These are phyloP conservation scores for Ateles fusciceps DNA, from an alignment of 2,797 vertebrate species.

Conservation along the genomic window DNA sequence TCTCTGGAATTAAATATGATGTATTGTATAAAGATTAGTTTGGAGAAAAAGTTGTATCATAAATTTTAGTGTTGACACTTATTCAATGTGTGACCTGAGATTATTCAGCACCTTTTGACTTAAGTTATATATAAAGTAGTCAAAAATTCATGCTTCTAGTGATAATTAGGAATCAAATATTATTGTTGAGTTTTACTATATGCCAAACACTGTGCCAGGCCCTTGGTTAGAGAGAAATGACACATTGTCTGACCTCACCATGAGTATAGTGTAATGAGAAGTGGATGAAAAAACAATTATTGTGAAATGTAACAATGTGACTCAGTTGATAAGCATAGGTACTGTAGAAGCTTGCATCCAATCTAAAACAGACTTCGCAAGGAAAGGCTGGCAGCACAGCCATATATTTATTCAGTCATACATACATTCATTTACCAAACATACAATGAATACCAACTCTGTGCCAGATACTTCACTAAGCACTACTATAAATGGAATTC, in stretches of 20 bases:
- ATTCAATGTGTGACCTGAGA: background rate
- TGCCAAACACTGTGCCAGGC: too few species aligned
- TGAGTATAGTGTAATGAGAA: too few species aligned
- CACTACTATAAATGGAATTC: background rate
- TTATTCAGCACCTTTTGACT: background rate
- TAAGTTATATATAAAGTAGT: background rate
- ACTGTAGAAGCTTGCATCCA: background rate
- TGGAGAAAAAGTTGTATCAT: background rate
- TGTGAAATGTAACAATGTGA: background rate
- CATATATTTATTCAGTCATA: background rate
- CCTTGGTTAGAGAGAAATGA: background rate
- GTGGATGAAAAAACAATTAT: background rate
- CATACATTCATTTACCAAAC: background rate
- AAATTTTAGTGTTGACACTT: background rate
- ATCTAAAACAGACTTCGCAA: background rate
- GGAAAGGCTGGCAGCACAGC: background rate
- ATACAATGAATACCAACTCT: background rate
- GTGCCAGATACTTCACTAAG: background rate
- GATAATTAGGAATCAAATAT: background rate
- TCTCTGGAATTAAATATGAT: background rate
- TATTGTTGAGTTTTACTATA: background rate
- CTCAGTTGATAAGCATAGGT: background rate
- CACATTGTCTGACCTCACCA: background rate
- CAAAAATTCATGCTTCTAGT: background rate
- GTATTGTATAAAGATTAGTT: background rate